Evolutionary conservation across 2,113 vertebrate species (phyloP), one percentile per base, ranked within the genome.

Genomic region (Struthidea cinerea): DNA sequence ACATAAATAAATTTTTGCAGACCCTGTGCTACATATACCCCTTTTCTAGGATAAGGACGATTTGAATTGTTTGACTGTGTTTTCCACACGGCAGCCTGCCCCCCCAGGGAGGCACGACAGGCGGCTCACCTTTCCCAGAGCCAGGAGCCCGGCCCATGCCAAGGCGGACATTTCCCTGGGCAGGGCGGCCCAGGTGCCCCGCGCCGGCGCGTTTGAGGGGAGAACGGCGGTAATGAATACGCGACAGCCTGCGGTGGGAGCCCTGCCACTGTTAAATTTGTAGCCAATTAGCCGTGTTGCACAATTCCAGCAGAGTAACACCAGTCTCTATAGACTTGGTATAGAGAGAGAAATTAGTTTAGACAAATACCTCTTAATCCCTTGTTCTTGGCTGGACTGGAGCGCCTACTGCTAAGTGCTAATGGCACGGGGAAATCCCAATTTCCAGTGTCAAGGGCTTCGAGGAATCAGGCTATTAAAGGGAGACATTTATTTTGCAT

Each of bases 301-400:
- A 98, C 97, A 98, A 98, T 98, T 97, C 97, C 95, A 90, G 97
- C 98, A 97, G 98, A 97, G 98, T 97, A 98, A 98, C 98, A 95
- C 97, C 94, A 97, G 98, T 97, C 97, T 98, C 98, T 97, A 97
- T 97, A 98, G 97, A 98, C 93, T 63, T 4, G 26, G 95, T 97
- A 98, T 96, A 98, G 91, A 98, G 97, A 94, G 96, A 97, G 97
- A 98, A 98, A 98, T 98, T 98, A 98, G 98, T 98, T 98, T 94
- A 98, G 98, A 98, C 98, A 98, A 98, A 98, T 97, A 97, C 98
- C 98, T 97, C 97, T 98, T 98, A 98, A 98, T 98, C 98, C 98
- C 96, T 96, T 46, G 96, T 94, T 98, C 97, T 98, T 98, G 98
- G 98, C 98, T 27, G 88, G 97, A 90, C 84, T 96, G 96, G 96